Conservation (phyloP, 2,113 vertebrate genomes). For the Aramus guarauna region DNA sequence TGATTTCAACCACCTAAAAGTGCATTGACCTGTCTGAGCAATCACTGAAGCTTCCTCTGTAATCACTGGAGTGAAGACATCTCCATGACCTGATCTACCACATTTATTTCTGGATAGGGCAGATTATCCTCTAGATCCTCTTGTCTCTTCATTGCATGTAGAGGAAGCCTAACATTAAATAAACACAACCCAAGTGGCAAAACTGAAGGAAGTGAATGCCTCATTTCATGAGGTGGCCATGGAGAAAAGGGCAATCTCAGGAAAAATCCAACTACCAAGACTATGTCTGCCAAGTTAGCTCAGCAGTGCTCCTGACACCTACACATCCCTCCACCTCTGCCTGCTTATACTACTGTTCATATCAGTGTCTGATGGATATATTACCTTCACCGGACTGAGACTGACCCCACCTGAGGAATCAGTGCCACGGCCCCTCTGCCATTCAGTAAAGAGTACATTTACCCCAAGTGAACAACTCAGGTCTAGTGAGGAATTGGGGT, state of each 20-base stretch:
- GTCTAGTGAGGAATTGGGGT: no score
- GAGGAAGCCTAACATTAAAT: background rate
- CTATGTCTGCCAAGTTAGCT: background rate
- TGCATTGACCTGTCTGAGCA: background rate
- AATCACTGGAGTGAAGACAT: background rate
- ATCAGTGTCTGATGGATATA: background rate
- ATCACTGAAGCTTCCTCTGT: background rate
- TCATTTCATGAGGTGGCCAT: fast-evolving
- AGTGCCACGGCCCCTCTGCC: fast-evolving
- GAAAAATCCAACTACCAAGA: background rate
- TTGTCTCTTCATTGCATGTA: background rate
- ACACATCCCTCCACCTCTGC: background rate
- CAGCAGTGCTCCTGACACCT: background rate
- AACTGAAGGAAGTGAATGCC: background rate
- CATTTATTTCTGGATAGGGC: background rate
- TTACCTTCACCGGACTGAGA: background rate
- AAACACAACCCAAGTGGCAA: fast-evolving
- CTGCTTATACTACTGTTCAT: background rate
- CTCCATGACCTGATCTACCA: background rate
- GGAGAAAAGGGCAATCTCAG: background rate
- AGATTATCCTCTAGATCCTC: background rate
- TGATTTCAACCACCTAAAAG: background rate
- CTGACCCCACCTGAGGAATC: background rate
- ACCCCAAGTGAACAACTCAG: background rate
- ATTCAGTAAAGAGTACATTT: background rate